Evolutionary conservation across 2,888 invertebrate genomes (phyloP).

Genomic region (Parnassius glacialis): DNA sequence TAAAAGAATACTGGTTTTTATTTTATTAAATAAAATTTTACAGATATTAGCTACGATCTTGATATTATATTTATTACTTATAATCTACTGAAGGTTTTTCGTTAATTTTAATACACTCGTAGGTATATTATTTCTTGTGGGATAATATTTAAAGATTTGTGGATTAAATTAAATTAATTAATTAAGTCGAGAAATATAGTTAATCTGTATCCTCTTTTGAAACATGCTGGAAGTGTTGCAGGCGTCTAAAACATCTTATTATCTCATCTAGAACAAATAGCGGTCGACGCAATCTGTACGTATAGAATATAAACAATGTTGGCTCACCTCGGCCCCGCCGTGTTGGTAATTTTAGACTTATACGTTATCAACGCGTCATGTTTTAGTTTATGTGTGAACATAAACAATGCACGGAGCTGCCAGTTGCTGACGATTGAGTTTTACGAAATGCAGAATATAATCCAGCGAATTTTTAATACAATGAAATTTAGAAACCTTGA

Average conservation of each 20-base stretch:
- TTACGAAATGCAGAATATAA: conserved; percentile 2
- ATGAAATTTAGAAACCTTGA: background rate
- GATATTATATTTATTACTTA: too few relatives aligned
- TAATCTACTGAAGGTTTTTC: too few relatives aligned
- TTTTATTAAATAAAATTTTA: too few relatives aligned
- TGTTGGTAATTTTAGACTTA: conserved; percentile 15
- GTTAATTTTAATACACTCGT: too few relatives aligned
- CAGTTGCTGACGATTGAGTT: background rate
- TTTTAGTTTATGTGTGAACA: conserved; percentile 14
- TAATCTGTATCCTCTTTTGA: too few relatives aligned
- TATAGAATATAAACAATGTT: conserved; percentile 18
- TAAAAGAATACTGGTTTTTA: too few relatives aligned
- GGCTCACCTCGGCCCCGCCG: conserved; percentile 9
- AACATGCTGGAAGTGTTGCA: background rate
- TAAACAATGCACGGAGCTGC: conserved; percentile 13
- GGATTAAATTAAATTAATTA: too few relatives aligned
- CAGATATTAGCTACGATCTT: too few relatives aligned
- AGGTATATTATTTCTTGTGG: too few relatives aligned
- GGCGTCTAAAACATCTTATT: conserved; percentile 4
- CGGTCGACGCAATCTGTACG: conserved; percentile 15
- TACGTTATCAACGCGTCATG: conserved; percentile 18
- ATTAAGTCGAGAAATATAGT: too few relatives aligned
- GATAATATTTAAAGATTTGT: too few relatives aligned
- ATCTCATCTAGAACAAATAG: background rate
- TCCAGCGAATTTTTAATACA: too few relatives aligned